phyloP scores from a whole-genome alignment of 2,888 invertebrate genomes.

The Melanargia galathea region DNA sequence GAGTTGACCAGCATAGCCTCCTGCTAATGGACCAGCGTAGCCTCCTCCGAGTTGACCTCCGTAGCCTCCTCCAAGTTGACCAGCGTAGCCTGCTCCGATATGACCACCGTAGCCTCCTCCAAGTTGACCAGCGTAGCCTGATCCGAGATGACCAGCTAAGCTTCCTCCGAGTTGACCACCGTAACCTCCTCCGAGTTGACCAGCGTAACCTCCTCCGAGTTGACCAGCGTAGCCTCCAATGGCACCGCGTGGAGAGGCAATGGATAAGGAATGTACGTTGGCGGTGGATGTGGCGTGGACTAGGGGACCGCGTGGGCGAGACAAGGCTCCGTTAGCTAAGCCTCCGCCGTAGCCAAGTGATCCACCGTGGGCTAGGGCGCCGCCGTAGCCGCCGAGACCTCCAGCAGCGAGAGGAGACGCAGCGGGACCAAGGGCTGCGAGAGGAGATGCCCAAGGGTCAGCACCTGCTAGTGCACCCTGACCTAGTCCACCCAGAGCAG shows the following conservation, averaged over 20 bases:
- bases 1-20: constrained; percentile 1
- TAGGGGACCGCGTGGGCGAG: constrained; percentile 34
- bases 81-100: constrained; percentile 4
- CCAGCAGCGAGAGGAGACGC: constrained; percentile 29
- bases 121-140: constrained; percentile 10
- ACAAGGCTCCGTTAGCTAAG: constrained; percentile 40
- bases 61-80: constrained; percentile 13
- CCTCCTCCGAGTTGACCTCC: constrained; percentile 5
- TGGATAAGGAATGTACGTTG: constrained; percentile 22
- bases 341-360: constrained; percentile 16
- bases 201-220: constrained; percentile 21
- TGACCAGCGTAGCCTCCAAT: constrained; percentile 15
- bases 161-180: constrained; percentile 14
- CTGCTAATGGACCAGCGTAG: not conserved
- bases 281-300: constrained; percentile 26
- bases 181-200: constrained; percentile 21
- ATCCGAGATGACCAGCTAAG: constrained; percentile 14
- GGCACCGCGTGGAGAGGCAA: constrained; percentile 15
- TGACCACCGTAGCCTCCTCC: not conserved
- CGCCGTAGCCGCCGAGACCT: constrained; percentile 40
- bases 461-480: constrained; percentile 36
- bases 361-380: constrained; percentile 28
- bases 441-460: constrained; percentile 44
- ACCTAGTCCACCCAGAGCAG: constrained; percentile 30
- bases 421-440: constrained; percentile 37